Evolutionary conservation across 2,797 vertebrate species (phyloP).

Genomic region (Eremophila alpestris): DNA sequence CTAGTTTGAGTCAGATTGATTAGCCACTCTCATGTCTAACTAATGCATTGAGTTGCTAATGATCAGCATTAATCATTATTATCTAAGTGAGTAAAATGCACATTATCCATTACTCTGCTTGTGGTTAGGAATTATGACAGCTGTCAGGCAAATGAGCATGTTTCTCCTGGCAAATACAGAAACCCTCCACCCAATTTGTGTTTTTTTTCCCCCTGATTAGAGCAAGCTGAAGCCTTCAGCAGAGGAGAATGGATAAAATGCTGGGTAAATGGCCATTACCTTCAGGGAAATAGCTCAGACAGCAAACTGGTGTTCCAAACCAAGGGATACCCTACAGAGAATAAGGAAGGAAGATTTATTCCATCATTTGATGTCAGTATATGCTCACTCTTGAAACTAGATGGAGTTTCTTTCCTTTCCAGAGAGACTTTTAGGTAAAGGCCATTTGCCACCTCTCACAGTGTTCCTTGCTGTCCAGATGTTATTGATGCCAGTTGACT

Average conservation of each 20-base stretch:
- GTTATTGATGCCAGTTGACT: neutral
- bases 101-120: neutral
- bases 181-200: neutral
- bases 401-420: neutral
- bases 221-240: neutral
- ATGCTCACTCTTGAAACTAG: neutral
- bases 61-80: neutral
- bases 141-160: neutral
- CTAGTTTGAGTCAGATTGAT: neutral
- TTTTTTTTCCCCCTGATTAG: neutral
- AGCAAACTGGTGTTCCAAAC: neutral
- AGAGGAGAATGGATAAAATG: neutral
- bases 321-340: neutral
- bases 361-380: slow-evolving; percentile 15
- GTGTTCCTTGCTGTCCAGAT: neutral
- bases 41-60: neutral
- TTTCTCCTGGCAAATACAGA: neutral
- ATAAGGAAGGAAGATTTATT: neutral
- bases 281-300: neutral
- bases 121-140: slow-evolving; percentile 3
- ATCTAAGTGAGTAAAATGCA: neutral
- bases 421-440: neutral
- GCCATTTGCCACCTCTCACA: neutral
- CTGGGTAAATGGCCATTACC: neutral
- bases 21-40: neutral